These are phyloP conservation scores for Philhelius pedissequus DNA, from an alignment of 2,888 invertebrate species.

Conservation along the genomic window DNA sequence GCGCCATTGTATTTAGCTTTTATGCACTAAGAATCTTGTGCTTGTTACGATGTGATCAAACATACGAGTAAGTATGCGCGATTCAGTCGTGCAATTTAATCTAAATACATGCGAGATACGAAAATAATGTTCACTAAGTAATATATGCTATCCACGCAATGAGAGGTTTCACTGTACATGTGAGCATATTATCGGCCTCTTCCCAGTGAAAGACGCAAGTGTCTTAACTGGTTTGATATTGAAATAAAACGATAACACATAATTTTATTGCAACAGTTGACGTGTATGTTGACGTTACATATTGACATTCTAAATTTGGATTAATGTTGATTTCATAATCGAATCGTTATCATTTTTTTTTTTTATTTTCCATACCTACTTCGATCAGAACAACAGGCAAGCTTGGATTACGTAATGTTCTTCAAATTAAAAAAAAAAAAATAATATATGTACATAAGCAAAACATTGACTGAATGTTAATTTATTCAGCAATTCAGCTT, in stretches of 20 bases:
- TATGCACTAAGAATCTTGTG: too few relatives aligned
- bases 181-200: too few relatives aligned
- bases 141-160: too few relatives aligned
- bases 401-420: background rate
- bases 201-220: too few relatives aligned
- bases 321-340: slow-evolving; percentile 15
- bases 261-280: slow-evolving; percentile 3
- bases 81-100: too few relatives aligned
- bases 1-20: too few relatives aligned
- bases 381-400: background rate
- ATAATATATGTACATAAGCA: background rate
- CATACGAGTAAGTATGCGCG: too few relatives aligned
- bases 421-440: background rate
- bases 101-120: too few relatives aligned
- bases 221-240: background rate
- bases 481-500: slow-evolving; percentile 7
- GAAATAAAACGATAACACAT: too few relatives aligned
- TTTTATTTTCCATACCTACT: slow-evolving; percentile 16
- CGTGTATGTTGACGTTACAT: background rate
- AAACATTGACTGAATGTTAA: background rate
- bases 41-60: too few relatives aligned
- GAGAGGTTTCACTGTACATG: too few relatives aligned
- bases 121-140: too few relatives aligned
- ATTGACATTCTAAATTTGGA: slow-evolving; percentile 12
- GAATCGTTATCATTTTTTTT: slow-evolving; percentile 32